Base-by-base conservation (phyloP, 2,113 vertebrate species). In the Gasterosteus aculeatus region DNA sequence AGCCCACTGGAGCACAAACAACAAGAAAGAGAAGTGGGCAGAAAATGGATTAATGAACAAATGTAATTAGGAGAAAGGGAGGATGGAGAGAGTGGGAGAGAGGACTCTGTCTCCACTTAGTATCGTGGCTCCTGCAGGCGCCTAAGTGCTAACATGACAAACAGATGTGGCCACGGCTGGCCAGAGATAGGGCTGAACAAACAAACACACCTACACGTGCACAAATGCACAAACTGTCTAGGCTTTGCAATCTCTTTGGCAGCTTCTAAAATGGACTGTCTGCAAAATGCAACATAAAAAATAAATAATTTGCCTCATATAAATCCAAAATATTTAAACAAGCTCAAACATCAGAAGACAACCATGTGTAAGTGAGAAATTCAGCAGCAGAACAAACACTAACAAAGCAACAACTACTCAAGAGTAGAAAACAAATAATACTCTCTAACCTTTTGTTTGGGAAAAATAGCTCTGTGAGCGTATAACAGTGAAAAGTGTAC, bases 11-110 rank as follows among this genome's bases (percentile, higher is more conserved):
- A 89, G 89, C 89, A 87, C 79, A 80, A 92, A 91, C 90, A 92
- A 93, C 89, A 93, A 92, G 86, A 86, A 86, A 76, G 87, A 92
- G 89, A 92, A 94, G 90, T 93, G 88, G 90, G 89, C 83, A 91
- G 88, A 93, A 94, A 93, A 93, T 91, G 86, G 91, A 94, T 93
- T 92, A 94, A 93, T 92, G 87, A 93, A 91, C 79, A 93, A 94
- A 95, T 92, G 90, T 89, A 91, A 93, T 94, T 93, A 93, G 89
- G 85, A 92, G 85, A 84, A 85, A 87, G 84, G 81, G 88, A 87
- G 87, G 86, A 81, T 87, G 87, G 89, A 85, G 90, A 86, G 82
- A 86, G 87, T 82, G 87, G 78, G 87, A 90, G 87, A 93, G 83
- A 87, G 85, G 88, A 87, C 86, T 85, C 90, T 89, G 91, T 92